A percentile compares a stretch with the other conserved stretches of the same genome.
phyloP scores from a whole-genome alignment of 2,113 vertebrate genomes.

The Perca flavescens region DNA sequence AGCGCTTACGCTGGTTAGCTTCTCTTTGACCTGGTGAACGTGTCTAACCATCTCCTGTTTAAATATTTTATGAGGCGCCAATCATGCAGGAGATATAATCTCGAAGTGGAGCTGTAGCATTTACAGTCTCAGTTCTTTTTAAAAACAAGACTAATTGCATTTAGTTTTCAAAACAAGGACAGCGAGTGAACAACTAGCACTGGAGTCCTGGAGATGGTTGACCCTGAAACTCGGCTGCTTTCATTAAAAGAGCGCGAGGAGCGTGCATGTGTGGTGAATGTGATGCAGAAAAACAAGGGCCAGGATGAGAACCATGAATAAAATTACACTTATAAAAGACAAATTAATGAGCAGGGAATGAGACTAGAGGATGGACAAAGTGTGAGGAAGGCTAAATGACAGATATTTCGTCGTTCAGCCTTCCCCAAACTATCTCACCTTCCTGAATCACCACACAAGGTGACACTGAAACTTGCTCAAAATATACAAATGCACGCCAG shows the following conservation, averaged over 20 bases:
- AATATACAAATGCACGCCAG: slow-evolving; percentile 29
- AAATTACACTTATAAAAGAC: slow-evolving; percentile 7
- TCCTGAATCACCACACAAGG: slow-evolving; percentile 47
- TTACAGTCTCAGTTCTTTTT: neutral
- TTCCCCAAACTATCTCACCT: slow-evolving; percentile 13
- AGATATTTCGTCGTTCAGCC: slow-evolving; percentile 11
- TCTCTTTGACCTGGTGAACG: slow-evolving; percentile 4
- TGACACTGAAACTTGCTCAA: slow-evolving; percentile 53
- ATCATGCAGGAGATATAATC: neutral
- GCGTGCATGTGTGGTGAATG: neutral
- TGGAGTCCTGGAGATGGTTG: neutral
- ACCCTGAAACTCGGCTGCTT: slow-evolving; percentile 22
- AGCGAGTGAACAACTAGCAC: neutral
- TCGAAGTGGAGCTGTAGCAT: neutral
- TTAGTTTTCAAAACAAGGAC: slow-evolving; percentile 7
- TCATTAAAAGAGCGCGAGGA: neutral
- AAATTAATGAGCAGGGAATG: slow-evolving; percentile 6
- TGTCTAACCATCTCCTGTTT: neutral
- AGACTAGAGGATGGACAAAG: slow-evolving; percentile 5
- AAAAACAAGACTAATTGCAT: neutral
- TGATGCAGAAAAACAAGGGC: slow-evolving; percentile 9
- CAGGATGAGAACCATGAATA: neutral
- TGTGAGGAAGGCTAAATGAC: slow-evolving; percentile 15
- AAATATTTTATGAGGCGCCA: slow-evolving; percentile 18
- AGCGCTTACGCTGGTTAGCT: slow-evolving; percentile 28